A percentile compares a stretch with the other conserved stretches of the same genome.
Evolutionary conservation across 2,888 invertebrate genomes (phyloP).

Genomic region (Euplagia quadripunctaria): DNA sequence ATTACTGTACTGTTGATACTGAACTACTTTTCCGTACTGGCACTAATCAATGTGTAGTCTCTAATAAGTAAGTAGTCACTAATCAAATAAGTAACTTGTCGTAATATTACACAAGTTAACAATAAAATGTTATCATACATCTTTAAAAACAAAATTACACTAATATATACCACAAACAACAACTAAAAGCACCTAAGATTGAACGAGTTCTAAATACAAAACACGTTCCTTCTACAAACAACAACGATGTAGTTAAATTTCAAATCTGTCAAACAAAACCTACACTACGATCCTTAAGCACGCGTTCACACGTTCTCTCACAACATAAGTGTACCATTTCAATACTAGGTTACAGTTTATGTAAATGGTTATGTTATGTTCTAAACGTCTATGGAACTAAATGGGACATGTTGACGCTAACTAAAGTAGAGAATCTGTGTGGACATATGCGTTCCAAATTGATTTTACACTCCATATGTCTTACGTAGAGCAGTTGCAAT

Average conservation of each 20-base stretch:
- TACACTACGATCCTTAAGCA: not conserved
- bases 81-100: no score
- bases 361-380: constrained; percentile 16
- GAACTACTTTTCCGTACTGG: not conserved
- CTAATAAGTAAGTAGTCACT: no score
- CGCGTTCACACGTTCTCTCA: constrained; percentile 10
- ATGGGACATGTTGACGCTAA: constrained; percentile 18
- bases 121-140: not conserved
- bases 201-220: not conserved
- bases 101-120: no score
- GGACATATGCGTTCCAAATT: constrained; percentile 13
- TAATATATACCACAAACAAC: not conserved
- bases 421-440: constrained; percentile 4
- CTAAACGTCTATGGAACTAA: constrained; percentile 9
- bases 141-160: not conserved
- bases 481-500: constrained; percentile 5
- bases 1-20: no score
- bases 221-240: not conserved
- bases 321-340: constrained; percentile 30
- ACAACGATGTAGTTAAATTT: not conserved
- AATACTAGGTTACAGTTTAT: constrained; percentile 26
- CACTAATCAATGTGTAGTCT: not conserved
- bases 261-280: constrained; percentile 11
- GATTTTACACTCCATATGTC: constrained; percentile 21
- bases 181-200: not conserved